Percentiles rank a stretch among this genome's conserved stretches.
These are phyloP conservation scores for Beroe ovata DNA, from an alignment of 37 sponge, comb jelly and placozoan genomes.

Conservation along the genomic window DNA sequence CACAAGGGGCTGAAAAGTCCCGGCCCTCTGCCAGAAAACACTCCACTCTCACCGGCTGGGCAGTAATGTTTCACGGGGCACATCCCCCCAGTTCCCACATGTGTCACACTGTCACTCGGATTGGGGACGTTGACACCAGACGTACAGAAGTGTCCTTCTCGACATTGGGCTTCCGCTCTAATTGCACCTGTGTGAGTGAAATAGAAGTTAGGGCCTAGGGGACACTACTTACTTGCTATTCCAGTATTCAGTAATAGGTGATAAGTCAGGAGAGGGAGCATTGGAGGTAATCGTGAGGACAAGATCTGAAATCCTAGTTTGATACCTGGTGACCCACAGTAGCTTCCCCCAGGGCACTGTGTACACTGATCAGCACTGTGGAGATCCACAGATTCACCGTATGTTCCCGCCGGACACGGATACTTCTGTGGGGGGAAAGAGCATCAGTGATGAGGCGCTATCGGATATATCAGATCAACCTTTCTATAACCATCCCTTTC, in stretches of 20 bases:
- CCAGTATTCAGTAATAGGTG: too few species aligned
- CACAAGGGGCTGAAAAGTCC: too few species aligned
- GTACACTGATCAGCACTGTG: conserved; percentile 8
- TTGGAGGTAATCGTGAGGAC: too few species aligned
- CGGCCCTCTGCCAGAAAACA: too few species aligned
- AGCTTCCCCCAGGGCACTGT: background rate
- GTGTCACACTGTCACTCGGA: background rate
- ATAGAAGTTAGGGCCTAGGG: too few species aligned
- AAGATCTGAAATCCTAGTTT: too few species aligned
- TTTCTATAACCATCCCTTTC: too few species aligned
- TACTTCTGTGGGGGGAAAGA: background rate
- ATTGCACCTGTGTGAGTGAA: background rate
- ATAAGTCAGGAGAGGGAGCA: too few species aligned
- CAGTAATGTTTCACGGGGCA: conserved; percentile 24
- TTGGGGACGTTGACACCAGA: conserved; percentile 15
- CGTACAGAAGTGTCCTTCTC: conserved; percentile 3
- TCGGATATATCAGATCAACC: too few species aligned
- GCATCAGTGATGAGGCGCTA: too few species aligned
- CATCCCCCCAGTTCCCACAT: background rate
- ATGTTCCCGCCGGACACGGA: conserved; percentile 33
- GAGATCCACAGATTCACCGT: background rate
- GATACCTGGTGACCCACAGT: conserved; percentile 23
- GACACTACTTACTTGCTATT: too few species aligned
- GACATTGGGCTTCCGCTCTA: background rate
- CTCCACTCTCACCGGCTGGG: background rate